Evolutionary conservation across 2,888 invertebrate species (phyloP), one percentile per base, ranked within the genome.

Genomic region (Trachelus iudaicus): DNA sequence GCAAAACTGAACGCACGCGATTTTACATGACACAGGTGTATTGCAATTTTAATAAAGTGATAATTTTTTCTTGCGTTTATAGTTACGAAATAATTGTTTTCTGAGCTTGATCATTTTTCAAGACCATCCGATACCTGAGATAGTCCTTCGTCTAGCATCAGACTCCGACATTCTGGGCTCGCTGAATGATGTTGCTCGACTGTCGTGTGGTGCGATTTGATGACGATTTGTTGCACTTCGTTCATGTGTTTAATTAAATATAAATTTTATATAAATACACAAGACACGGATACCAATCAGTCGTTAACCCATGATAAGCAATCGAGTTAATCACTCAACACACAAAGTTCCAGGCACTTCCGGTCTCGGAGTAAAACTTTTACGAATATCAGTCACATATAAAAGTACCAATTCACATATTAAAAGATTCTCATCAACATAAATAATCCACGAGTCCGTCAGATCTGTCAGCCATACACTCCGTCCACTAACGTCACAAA

Each of bases 81-180:
- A 0, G 56, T 56, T 15, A 23, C 23, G 56, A 23, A 23, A 56
- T 23, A 56, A 56, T 56, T 9, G 23, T 56, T 56, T 56, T 23
- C 15, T 56, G 9, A 4, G 23, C 1, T 40, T 23, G 1, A 23
- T 23, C 9, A 56, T 23, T 23, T 56, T 56, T 56, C 23, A 56
- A 56, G 23, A 56, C 56, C 23, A 56, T 56, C 71, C 3, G 71
- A 6, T 89, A 90, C 89, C 90, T 89, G 90, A 23, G 88, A 78
- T 69, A 89, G 81, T 83, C 87, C 88, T 76, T 91, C 91, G 87
- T 91, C 91, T 80, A 89, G 80, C 69, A 89, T 77, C 76, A 90
- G 83, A 81, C 85, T 89, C 90, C 90, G 90, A 87, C 91, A 91
- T 90, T 91, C 91, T 89, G 89, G 79, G 84, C 81, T 85, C 13